Evolutionary conservation across 1,140 invertebrate species (phyloP).

Genomic region (Melitaea cinxia): DNA sequence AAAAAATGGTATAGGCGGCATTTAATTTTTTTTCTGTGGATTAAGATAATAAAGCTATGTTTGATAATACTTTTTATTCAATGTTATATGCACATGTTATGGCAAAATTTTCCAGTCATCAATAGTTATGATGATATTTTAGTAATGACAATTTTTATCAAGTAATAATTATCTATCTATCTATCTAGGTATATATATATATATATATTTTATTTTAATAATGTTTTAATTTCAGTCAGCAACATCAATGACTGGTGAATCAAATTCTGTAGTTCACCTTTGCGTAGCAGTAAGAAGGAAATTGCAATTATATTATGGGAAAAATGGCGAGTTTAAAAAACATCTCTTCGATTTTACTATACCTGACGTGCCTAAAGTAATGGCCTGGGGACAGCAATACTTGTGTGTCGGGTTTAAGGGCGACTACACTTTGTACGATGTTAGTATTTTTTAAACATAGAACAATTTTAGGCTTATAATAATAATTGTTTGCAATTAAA

Average conservation of each 20-base stretch:
- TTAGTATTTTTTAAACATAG: constrained; percentile 68
- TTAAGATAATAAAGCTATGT: too few species aligned
- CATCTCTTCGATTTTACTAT: constrained; percentile 89
- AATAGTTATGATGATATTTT: too few species aligned
- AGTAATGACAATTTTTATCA: too few species aligned
- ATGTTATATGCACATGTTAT: too few species aligned
- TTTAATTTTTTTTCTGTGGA: too few species aligned
- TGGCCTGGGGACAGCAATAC: constrained; percentile 93
- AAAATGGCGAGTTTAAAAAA: constrained; percentile 90
- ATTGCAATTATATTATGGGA: constrained; percentile 95
- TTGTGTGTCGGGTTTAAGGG: constrained; percentile 92
- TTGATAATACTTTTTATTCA: too few species aligned
- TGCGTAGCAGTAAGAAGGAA: constrained; percentile 95
- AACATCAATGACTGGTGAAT: constrained; percentile 82
- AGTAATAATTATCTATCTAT: too few species aligned
- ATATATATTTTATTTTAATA: background rate
- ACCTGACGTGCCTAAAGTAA: constrained; percentile 90
- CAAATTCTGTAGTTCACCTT: constrained; percentile 88
- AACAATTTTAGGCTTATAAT: background rate
- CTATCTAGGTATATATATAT: background rate
- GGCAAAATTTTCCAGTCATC: too few species aligned
- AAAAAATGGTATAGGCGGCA: too few species aligned
- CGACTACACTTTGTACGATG: constrained; percentile 90
- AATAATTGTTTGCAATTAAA: too few species aligned
- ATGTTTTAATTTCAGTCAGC: constrained; percentile 55